Percentiles rank a stretch among this genome's conserved stretches.
phyloP scores from a whole-genome alignment of 2,888 invertebrate genomes.

The Hybos culiciformis region DNA sequence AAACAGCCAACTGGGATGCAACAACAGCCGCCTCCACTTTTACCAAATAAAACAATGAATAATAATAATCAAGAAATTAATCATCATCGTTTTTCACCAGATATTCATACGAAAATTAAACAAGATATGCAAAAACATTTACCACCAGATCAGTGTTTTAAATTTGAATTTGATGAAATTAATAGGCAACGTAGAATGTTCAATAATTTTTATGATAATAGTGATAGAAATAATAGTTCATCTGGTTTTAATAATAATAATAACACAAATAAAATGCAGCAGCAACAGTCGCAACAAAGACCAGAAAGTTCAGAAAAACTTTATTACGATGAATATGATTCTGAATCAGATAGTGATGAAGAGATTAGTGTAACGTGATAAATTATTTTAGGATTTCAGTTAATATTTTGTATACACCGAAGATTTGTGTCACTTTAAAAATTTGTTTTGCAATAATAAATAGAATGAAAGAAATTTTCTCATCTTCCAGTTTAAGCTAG shows the following conservation, averaged over 20 bases:
- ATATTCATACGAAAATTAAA: slow-evolving; percentile 33
- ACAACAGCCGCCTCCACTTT: slow-evolving; percentile 3
- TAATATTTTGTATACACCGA: too few relatives aligned
- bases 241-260: slow-evolving; percentile 14
- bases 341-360: slow-evolving; percentile 57
- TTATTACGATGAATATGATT: slow-evolving; percentile 37
- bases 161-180: slow-evolving; percentile 14
- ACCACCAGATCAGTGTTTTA: slow-evolving; percentile 16
- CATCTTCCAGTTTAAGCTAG: too few relatives aligned
- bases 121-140: slow-evolving; percentile 34
- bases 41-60: neutral
- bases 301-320: slow-evolving; percentile 25
- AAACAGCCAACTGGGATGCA: slow-evolving; percentile 10
- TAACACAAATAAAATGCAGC: slow-evolving; percentile 5
- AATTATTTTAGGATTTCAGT: too few relatives aligned
- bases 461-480: too few relatives aligned
- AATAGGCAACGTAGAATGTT: slow-evolving; percentile 15
- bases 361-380: slow-evolving; percentile 85
- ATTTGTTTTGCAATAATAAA: too few relatives aligned
- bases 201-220: slow-evolving; percentile 17
- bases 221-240: slow-evolving; percentile 13
- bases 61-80: neutral
- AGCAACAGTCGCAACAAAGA: neutral
- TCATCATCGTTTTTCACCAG: slow-evolving; percentile 9
- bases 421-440: too few relatives aligned